Evolutionary conservation across 2,888 invertebrate genomes (phyloP), one percentile per base, ranked within the genome.

Genomic region (Thymelicus acteon): DNA sequence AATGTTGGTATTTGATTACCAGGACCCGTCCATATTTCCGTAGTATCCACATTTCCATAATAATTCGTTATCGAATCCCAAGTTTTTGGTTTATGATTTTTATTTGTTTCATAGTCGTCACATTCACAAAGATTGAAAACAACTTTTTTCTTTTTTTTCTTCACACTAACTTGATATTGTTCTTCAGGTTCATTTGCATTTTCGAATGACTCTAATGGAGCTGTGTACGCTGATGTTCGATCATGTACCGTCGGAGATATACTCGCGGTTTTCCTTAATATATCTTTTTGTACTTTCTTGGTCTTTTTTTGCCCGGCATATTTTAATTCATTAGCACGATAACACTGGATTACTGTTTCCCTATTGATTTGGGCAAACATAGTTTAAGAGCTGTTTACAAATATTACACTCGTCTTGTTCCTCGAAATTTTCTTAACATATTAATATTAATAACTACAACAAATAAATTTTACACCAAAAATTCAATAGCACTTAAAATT

Each of bases 41-140:
- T 75, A 24, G 72, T 76, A 48, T 75, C 71, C n/a, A 40, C n/a
- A 15, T 75, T 58, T 19, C 76, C 76, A 64, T 77, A 77, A 44
- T 74, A 69, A 39, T 75, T 24, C 58, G 67, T 65, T 47, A 76
- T 69, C 15, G 77, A 76, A 60, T 75, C 47, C 76, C 76, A 76
- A 19, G 72, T 70, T 67, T 72, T 70, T 31, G 58, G 69, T 52
- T 13, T 69, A 60, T 52, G 15, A 48, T 68, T 64, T 49, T 63
- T 24, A 15, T 64, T 24, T 15, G n/a, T 58, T 0, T n/a, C 19
- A 2, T 31, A 13, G 12, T 66, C 67, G 6, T 67, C 8, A 57
- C 73, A 74, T 24, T 60, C 24, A n/a, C 74, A 73, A 57, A 64
- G 13, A 12, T 73, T 44, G 8, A 52, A 40, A 19, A 67, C 48